Base-by-base conservation (phyloP, 1,140 invertebrate genomes). In the Diuraphis noxia region DNA sequence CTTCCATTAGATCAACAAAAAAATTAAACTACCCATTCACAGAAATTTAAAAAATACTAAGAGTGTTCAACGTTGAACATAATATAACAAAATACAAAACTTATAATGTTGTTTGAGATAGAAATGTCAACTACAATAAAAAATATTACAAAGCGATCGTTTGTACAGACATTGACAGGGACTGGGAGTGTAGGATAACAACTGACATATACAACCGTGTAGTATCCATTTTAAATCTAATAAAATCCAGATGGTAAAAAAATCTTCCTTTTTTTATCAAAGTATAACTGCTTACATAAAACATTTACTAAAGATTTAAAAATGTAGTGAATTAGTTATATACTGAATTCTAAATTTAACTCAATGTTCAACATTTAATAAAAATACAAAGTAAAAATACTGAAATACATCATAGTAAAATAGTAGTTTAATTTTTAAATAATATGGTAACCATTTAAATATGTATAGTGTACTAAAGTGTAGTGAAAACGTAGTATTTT, bases 71-170 rank as follows among this genome's bases (percentile, higher is more conserved):
- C 30, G 40, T 43, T 77, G 77, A 21, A 43, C 25, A 43, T 56
- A 49, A 43, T 56, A 49, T 43, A 72, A 40, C 36, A 89, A 19
- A 72, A 94, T 93, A 92, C 93, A 93, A 93, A 93, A 40, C 92
- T 84, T 92, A 84, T 56, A 89, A 79, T 77, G 25, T 89, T 77
- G n/a, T 43, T 46, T 25, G 25, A 81, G 43, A 91, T 81, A 82
- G 41, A 82, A 52, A 91, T 52, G 88, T 81, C 88, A 90, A 36
- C 10, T 81, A 38, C 72, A 90, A 46, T 79, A 40, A 90, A 79
- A 49, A 90, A 79, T 43, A 81, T 46, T 38, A 46, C n/a, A 41
- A 89, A n/a, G 23, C 88, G 46, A 46, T 46, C 9, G n/a, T 46
- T 46, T 46, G 88, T 46, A 25, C n/a, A 90, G 40, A 79, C 7